phyloP scores from a whole-genome alignment of 2,797 vertebrate species.

The Sylvilagus floridanus region DNA sequence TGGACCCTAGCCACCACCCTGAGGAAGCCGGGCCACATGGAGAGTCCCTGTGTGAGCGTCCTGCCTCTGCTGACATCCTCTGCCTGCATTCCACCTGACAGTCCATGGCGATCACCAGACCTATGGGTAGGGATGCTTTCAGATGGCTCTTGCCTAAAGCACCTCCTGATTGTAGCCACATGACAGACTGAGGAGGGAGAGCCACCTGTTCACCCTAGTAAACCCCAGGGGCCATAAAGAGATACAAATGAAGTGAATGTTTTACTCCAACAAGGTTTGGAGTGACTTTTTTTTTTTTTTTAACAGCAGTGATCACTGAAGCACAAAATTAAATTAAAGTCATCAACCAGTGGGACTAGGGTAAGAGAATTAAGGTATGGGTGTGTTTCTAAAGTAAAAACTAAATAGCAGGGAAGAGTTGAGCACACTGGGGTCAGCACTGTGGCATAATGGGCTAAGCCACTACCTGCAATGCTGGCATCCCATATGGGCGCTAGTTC shows the following conservation, averaged over 20 bases:
- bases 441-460: too few relatives aligned
- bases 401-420: background rate
- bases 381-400: conserved; percentile 30
- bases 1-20: background rate
- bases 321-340: conserved; percentile 17
- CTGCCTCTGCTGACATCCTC: background rate
- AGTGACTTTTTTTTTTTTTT: background rate
- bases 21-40: background rate
- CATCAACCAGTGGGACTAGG: background rate
- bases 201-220: background rate
- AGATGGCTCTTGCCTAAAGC: background rate
- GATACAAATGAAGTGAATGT: background rate
- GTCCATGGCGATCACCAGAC: background rate
- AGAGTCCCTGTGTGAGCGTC: background rate
- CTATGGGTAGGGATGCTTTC: background rate
- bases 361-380: conserved; percentile 18
- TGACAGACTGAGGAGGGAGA: background rate
- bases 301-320: background rate
- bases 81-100: background rate
- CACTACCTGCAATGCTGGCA: too few relatives aligned
- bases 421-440: too few relatives aligned
- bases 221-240: background rate
- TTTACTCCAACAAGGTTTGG: background rate
- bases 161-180: background rate
- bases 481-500: too few relatives aligned